Evolutionary conservation across 1,140 invertebrate species (phyloP).

Genomic region (Pinna nobilis): DNA sequence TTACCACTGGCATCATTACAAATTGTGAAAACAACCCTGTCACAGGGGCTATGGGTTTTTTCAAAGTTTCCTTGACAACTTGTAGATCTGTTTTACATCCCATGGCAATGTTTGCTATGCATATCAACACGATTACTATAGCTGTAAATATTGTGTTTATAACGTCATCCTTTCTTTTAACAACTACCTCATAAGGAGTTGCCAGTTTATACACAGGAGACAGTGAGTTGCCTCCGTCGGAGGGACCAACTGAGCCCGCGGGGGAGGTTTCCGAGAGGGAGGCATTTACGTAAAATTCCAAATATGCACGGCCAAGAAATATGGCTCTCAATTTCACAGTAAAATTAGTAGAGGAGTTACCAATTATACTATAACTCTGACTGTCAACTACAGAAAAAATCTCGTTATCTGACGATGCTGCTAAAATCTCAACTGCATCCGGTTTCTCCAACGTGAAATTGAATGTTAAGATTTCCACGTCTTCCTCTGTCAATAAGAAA

Average conservation of each 20-base stretch:
- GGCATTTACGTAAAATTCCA: slow-evolving; percentile 39
- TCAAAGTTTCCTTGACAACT: slow-evolving; percentile 70
- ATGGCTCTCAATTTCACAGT: slow-evolving; percentile 28
- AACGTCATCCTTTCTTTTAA: slow-evolving; percentile 52
- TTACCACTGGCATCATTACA: slow-evolving; percentile 75
- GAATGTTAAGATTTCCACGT: slow-evolving; percentile 15
- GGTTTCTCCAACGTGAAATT: slow-evolving; percentile 17
- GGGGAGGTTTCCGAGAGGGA: slow-evolving; percentile 5
- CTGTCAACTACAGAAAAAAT: slow-evolving; percentile 7
- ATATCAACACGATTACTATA: slow-evolving; percentile 65
- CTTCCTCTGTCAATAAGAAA: slow-evolving; percentile 14
- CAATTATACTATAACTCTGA: slow-evolving; percentile 1
- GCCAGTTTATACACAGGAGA: slow-evolving; percentile 43
- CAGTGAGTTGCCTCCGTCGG: slow-evolving; percentile 5
- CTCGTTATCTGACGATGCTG: neutral
- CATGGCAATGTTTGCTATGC: slow-evolving; percentile 73
- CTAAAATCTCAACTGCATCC: neutral
- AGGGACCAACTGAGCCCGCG: slow-evolving; percentile 17
- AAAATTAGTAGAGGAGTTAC: slow-evolving; percentile 20
- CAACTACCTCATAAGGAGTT: slow-evolving; percentile 51
- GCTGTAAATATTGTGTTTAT: slow-evolving; percentile 68
- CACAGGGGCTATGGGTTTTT: slow-evolving; percentile 71
- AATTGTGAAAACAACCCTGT: slow-evolving; percentile 75
- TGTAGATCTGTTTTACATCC: slow-evolving; percentile 73
- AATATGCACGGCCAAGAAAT: slow-evolving; percentile 41